Percentiles rank a stretch among this genome's conserved stretches.
These are phyloP conservation scores for Pogona vitticeps DNA, from an alignment of 2,113 vertebrate genomes.

Conservation along the genomic window DNA sequence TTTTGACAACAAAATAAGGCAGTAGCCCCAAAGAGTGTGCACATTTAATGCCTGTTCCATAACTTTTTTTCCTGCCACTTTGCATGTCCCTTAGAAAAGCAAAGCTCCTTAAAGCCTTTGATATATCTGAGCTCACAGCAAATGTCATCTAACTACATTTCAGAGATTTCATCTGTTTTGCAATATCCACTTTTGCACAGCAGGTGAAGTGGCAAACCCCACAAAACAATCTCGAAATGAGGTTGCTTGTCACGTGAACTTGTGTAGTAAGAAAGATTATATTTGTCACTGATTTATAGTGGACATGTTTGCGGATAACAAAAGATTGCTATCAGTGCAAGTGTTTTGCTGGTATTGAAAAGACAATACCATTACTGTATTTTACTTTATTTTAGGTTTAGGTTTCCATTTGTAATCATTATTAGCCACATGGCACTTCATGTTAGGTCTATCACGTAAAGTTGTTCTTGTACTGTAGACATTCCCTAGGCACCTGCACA, in stretches of 20 bases:
- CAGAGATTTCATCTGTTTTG: not conserved
- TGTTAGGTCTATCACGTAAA: too few relatives aligned
- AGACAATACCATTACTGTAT: too few relatives aligned
- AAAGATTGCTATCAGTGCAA: not conserved
- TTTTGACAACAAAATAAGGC: not conserved
- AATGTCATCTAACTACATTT: not conserved
- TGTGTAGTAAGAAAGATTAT: not conserved
- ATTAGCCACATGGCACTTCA: not conserved
- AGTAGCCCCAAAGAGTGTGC: too few relatives aligned
- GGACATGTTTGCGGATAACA: not conserved
- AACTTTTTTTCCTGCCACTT: not conserved
- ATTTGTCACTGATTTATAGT: slow-evolving; percentile 12
- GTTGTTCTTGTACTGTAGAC: too few relatives aligned
- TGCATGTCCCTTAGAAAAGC: not conserved
- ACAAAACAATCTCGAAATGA: not conserved
- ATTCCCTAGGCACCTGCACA: too few relatives aligned
- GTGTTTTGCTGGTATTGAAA: not conserved
- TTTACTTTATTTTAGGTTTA: not conserved
- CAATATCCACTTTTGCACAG: slow-evolving; percentile 2
- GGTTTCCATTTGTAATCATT: not conserved
- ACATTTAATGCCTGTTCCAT: too few relatives aligned
- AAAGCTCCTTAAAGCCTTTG: not conserved
- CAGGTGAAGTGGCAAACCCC: slow-evolving; percentile 11
- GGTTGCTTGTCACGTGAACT: not conserved
- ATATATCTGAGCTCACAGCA: not conserved